phyloP scores from a whole-genome alignment of 2,797 vertebrate genomes.

The Helarctos malayanus region DNA sequence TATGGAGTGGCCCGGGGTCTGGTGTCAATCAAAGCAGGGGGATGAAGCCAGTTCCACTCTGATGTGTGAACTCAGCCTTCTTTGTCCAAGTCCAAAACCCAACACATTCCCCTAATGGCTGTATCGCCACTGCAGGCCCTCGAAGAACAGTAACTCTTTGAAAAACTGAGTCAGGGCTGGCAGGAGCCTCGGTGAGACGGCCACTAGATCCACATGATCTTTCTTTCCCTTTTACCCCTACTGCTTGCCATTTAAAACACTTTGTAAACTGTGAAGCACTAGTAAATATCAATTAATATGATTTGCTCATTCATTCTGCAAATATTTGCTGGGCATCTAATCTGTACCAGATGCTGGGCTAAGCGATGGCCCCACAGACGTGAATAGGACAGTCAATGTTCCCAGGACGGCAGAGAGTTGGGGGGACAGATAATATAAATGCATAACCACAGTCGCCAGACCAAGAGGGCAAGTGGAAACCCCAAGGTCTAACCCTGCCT shows the following conservation, averaged over 20 bases:
- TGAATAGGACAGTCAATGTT: not conserved
- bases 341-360: not conserved
- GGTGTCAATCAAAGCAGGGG: not conserved
- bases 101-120: not conserved
- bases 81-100: not conserved
- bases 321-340: not conserved
- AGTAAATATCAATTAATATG: not conserved
- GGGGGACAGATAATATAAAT: no score
- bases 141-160: not conserved
- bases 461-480: fast-evolving
- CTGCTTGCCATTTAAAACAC: not conserved
- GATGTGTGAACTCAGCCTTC: not conserved
- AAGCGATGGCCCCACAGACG: fast-evolving
- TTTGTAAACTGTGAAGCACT: not conserved
- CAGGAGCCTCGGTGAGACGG: not conserved
- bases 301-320: not conserved
- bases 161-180: not conserved
- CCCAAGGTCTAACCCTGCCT: not conserved
- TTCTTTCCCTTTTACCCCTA: not conserved
- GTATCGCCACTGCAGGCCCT: not conserved
- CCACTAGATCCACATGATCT: not conserved
- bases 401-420: not conserved
- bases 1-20: no score
- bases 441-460: not conserved
- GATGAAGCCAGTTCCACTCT: not conserved